Evolutionary conservation across 1,140 invertebrate species (phyloP).

Genomic region (Drosophila lini): DNA sequence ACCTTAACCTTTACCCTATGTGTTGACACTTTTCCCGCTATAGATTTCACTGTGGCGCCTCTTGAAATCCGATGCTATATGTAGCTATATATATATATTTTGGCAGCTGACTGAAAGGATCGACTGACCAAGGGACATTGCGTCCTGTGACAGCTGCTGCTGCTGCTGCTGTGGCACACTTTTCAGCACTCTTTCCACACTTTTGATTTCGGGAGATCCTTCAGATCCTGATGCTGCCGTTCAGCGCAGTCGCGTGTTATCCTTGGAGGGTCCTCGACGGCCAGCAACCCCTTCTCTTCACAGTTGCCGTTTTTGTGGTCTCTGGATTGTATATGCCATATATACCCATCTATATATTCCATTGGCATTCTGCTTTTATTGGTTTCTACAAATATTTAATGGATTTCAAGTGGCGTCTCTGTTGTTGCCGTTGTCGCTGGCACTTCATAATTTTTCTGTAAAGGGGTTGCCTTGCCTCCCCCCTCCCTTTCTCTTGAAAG

Average conservation of each 20-base stretch:
- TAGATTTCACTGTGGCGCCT: constrained; percentile 35
- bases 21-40: constrained; percentile 11
- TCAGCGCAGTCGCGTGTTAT: constrained; percentile 62
- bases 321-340: constrained; percentile 16
- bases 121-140: constrained; percentile 32
- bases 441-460: constrained; percentile 74
- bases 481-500: background rate
- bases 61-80: constrained; percentile 34
- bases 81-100: constrained; percentile 4
- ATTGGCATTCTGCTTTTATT: constrained; percentile 71
- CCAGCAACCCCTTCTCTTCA: constrained; percentile 20
- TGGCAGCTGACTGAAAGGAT: constrained; percentile 38
- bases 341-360: constrained; percentile 11
- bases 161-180: constrained; percentile 47
- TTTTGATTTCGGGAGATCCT: constrained; percentile 69
- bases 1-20: background rate
- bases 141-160: constrained; percentile 37
- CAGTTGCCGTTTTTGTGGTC: constrained; percentile 80
- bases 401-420: constrained; percentile 78
- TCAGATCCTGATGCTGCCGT: constrained; percentile 48
- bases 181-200: constrained; percentile 76
- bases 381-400: constrained; percentile 83
- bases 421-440: constrained; percentile 79
- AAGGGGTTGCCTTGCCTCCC: constrained; percentile 58
- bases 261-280: constrained; percentile 44